Evolutionary conservation across 2,797 vertebrate genomes (phyloP).

Genomic region (Typhlichthys subterraneus): DNA sequence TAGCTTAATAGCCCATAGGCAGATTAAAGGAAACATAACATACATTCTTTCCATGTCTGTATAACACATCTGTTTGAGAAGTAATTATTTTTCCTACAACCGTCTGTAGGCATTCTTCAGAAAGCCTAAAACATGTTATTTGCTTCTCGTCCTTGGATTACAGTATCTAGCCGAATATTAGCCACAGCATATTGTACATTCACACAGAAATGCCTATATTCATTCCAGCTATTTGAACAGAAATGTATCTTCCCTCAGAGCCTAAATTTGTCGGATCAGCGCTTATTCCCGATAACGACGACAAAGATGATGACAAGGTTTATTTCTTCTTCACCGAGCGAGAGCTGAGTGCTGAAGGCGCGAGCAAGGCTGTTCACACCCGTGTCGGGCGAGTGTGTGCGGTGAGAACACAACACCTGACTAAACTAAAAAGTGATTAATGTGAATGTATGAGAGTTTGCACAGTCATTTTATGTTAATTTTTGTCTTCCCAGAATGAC

Average conservation of each 20-base stretch:
- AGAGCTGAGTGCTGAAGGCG: slow-evolving; percentile 82
- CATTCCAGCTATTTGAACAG: not conserved
- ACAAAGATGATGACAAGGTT: slow-evolving; percentile 92
- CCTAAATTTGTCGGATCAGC: slow-evolving; percentile 91
- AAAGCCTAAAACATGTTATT: too few relatives aligned
- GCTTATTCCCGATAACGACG: slow-evolving; percentile 93
- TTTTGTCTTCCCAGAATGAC: slow-evolving; percentile 83
- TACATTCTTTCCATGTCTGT: too few relatives aligned
- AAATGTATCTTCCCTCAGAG: slow-evolving; percentile 69
- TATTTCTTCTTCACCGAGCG: slow-evolving; percentile 98
- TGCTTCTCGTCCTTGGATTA: too few relatives aligned
- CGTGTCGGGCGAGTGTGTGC: slow-evolving; percentile 89
- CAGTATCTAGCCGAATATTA: too few relatives aligned
- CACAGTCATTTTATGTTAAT: slow-evolving; percentile 17
- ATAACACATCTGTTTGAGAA: too few relatives aligned
- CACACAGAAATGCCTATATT: not conserved
- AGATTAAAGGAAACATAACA: too few relatives aligned
- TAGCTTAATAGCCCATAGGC: too few relatives aligned
- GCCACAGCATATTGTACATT: too few relatives aligned
- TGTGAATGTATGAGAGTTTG: not conserved
- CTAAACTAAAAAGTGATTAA: not conserved
- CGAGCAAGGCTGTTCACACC: slow-evolving; percentile 83
- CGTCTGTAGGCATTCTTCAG: too few relatives aligned
- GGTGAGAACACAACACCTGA: slow-evolving; percentile 73
- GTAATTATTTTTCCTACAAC: too few relatives aligned